phyloP scores from a whole-genome alignment of 2,113 vertebrate species.

The Etheostoma spectabile region DNA sequence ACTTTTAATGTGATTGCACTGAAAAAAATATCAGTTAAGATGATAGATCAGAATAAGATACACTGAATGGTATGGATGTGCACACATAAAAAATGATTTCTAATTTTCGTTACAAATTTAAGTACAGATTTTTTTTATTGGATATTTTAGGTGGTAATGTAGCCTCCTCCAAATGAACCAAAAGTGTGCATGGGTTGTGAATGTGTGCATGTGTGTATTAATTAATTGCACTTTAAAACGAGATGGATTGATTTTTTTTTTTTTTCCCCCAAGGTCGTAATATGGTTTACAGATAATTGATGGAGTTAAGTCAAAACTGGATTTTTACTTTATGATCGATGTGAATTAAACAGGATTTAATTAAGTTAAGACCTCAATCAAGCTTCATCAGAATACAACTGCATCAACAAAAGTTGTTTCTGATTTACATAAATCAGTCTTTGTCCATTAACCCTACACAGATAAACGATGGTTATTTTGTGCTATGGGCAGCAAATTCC shows the following conservation, averaged over 20 bases:
- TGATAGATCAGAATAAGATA: slow-evolving; percentile 33
- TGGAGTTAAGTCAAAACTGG: slow-evolving; percentile 11
- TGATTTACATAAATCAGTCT: neutral
- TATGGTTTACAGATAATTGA: slow-evolving; percentile 27
- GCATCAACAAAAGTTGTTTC: neutral
- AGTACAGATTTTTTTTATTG: slow-evolving; percentile 51
- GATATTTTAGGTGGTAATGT: slow-evolving; percentile 38
- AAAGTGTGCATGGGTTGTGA: slow-evolving; percentile 39
- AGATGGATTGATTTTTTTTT: neutral
- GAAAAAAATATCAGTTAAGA: slow-evolving; percentile 22
- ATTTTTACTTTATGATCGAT: slow-evolving; percentile 24
- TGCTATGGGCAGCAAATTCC: neutral
- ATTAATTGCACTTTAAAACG: slow-evolving; percentile 60
- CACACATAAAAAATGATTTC: slow-evolving; percentile 25
- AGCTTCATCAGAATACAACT: slow-evolving; percentile 3
- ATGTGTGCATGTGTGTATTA: slow-evolving; percentile 29
- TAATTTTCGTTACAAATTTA: slow-evolving; percentile 47
- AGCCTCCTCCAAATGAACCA: slow-evolving; percentile 30
- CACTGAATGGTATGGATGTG: slow-evolving; percentile 7
- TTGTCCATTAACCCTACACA: neutral
- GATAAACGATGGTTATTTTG: neutral
- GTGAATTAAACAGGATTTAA: slow-evolving; percentile 23
- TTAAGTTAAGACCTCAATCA: slow-evolving; percentile 18
- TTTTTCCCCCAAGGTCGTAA: neutral
- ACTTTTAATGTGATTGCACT: slow-evolving; percentile 68